Base-by-base conservation (phyloP, 1,140 invertebrate species). In the Caenorhabditis briggsae region DNA sequence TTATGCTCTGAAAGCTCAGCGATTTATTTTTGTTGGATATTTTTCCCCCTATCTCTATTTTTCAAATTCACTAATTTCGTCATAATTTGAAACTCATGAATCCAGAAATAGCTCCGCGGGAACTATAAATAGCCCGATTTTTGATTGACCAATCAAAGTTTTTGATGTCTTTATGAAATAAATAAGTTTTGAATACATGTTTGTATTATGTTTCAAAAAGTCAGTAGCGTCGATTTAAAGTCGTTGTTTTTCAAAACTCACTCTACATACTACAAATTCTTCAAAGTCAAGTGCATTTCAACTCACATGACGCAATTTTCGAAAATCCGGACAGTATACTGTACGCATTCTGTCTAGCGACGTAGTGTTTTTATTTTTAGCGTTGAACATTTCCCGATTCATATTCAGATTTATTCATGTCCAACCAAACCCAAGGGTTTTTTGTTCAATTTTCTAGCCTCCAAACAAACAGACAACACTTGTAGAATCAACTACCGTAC, bases 401-500 rank as follows among this genome's bases (percentile, higher is more conserved):
- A 16, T 53, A 53, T 53, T 53, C 50, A 11, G 12, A 11, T 53
- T 53, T 53, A 53, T 14, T 16, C 11, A 11, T 53, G 11, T 53
- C 9, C 11, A 53, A 2, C 33, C 1, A 3, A 1, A 33, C 33
- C 33, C 33, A 3, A 33, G 33, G 33, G 33, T 33, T 53, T 53
- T 58, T n/a, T 58, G 20, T 58, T 18, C 16, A 58, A 25, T 14
- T 25, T 11, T 33, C 11, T 23, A 14, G 2, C 20, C 2, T 18
- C 9, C 20, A 61, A 23, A 25, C 25, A 20, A 61, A 33, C 23
- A 61, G 20, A 25, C 9, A 58, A 58, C 56, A 20, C 8, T 58
- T n/a, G 8, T 58, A 58, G n/a, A 58, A 58, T 23, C 56, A n/a
- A n/a, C 20, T 78, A 78, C 70, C 46, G 70, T 78, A 78, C 23